Evolutionary conservation across 2,888 invertebrate genomes (phyloP).

Genomic region (Himalopsyche kuldschensis): DNA sequence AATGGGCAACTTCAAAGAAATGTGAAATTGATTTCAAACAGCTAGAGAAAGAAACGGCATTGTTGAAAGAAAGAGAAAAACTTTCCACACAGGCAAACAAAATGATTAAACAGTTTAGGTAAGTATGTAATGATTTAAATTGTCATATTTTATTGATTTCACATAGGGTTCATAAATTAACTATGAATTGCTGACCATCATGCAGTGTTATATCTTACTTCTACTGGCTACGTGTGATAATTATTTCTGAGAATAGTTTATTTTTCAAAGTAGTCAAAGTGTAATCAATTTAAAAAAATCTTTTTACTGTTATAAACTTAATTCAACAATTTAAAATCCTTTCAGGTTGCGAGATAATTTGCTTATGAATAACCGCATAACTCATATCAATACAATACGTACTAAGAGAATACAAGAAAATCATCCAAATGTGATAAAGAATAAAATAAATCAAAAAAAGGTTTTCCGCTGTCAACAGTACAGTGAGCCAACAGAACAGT

Average conservation of each 20-base stretch:
- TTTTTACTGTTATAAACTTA: too few species aligned
- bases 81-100: conserved; percentile 20
- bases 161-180: neutral
- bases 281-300: too few species aligned
- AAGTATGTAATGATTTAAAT: neutral
- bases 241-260: too few species aligned
- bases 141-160: neutral
- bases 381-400: conserved; percentile 6
- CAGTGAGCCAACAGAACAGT: conserved; percentile 27
- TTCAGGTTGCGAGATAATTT: conserved; percentile 24
- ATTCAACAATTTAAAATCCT: neutral
- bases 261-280: too few species aligned
- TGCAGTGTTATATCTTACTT: too few species aligned
- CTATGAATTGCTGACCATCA: neutral
- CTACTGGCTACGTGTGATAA: too few species aligned
- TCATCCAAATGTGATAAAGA: neutral
- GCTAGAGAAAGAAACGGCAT: conserved; percentile 2
- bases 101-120: conserved; percentile 37
- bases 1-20: conserved; percentile 24
- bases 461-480: neutral
- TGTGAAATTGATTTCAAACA: conserved; percentile 5
- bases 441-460: neutral
- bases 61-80: conserved; percentile 6
- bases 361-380: conserved; percentile 7
- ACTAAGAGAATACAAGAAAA: conserved; percentile 1